Evolutionary conservation across 2,888 invertebrate species (phyloP).

Genomic region (Heliothis peltigera): DNA sequence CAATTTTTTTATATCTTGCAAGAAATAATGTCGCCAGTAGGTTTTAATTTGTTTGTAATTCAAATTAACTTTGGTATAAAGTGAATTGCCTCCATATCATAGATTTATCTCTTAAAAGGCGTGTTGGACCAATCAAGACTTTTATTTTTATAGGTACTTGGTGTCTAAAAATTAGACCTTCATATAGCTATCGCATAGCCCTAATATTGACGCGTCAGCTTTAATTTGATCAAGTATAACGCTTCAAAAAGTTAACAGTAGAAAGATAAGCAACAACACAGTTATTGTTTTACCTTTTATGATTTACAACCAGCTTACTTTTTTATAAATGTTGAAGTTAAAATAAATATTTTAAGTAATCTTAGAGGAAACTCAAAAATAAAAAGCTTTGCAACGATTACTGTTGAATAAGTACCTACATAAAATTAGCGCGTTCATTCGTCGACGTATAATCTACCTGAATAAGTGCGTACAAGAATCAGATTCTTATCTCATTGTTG

Average conservation of each 20-base stretch:
- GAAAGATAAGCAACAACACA: neutral
- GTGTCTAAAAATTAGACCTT: slow-evolving; percentile 36
- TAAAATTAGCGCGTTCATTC: slow-evolving; percentile 40
- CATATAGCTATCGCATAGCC: slow-evolving; percentile 9
- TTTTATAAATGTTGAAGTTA: neutral
- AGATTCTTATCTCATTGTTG: slow-evolving; percentile 78
- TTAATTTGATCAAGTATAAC: slow-evolving; percentile 6
- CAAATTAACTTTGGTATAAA: slow-evolving; percentile 13
- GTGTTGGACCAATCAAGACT: slow-evolving; percentile 8
- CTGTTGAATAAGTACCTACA: neutral
- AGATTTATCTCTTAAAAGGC: neutral
- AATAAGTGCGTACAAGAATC: slow-evolving; percentile 41
- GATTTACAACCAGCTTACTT: too few relatives aligned
- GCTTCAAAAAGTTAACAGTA: neutral
- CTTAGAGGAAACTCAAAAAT: too few relatives aligned
- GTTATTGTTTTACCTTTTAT: neutral
- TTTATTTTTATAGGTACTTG: neutral
- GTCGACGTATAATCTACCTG: slow-evolving; percentile 1
- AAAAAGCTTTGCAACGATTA: neutral
- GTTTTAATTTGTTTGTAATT: neutral
- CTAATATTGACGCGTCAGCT: slow-evolving; percentile 43
- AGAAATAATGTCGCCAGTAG: neutral
- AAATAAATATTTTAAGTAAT: too few relatives aligned
- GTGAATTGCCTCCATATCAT: slow-evolving; percentile 9
- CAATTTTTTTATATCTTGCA: neutral